Base-by-base conservation (phyloP, 2,113 vertebrate species). In the Hemichromis elongatus region DNA sequence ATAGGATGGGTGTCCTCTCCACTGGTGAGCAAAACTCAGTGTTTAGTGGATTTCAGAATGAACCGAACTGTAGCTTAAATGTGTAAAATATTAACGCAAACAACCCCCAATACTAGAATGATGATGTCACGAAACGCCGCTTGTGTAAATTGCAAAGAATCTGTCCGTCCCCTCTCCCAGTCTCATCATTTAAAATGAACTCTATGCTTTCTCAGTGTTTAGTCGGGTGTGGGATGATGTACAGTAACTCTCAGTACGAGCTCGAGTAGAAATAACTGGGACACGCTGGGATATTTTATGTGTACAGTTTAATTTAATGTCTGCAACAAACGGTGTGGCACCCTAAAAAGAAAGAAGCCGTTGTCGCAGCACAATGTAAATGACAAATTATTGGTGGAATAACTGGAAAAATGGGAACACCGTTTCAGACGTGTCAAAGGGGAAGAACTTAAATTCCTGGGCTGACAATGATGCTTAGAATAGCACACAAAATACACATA, bases 1-100 rank as follows among this genome's bases (percentile, higher is more conserved):
- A 96, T 98, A 28, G 98, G 98, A 80, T 99, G 98, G 98, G 80
- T 97, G 26, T 93, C 96, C 2, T 85, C 90, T 16, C 96, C 97
- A 40, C 93, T 98, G 97, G 98, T 99, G 93, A 95, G 96, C 55
- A 50, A 9, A 28, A 4, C 16, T 5, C 3, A 11, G 5, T 1
- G 24, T 5, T 5, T 37, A 18, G 1, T 33, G 53, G 21, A 35
- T 2, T 56, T 24, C 18, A 35, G 5, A 57, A 55, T 0, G 5
- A 33, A 66, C 35, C 9, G 10, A 33, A 66, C 35, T 12, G 10
- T 30, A 19, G n/a, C n/a, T 68, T 68, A 68, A 63, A 42, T 68
- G 40, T 73, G 66, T 18, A 5, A 5, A 73, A 73, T 0, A 47
- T 26, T 28, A 47, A 73, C 24, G 18, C 8, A 0, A 16, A 70